Conservation (phyloP, 2,888 invertebrate genomes). For the Crossocerus cetratus region DNA sequence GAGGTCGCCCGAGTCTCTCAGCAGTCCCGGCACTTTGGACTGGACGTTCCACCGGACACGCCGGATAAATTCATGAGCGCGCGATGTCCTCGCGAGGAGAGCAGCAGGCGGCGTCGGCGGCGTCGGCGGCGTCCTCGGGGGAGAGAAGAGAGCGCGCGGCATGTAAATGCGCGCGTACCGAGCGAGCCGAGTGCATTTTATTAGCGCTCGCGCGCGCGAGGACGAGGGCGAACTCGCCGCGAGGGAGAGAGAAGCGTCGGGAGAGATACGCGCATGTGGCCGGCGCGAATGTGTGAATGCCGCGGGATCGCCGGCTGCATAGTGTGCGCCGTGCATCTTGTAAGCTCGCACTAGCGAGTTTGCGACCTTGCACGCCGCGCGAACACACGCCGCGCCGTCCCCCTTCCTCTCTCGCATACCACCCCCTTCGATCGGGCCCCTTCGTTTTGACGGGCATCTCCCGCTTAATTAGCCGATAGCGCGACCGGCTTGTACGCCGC, state of each 20-base stretch:
- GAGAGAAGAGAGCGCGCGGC: conserved; percentile 18
- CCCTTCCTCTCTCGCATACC: conserved; percentile 1
- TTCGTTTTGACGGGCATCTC: not conserved
- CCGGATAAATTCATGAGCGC: conserved; percentile 63
- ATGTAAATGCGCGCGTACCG: conserved; percentile 24
- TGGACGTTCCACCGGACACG: conserved; percentile 17
- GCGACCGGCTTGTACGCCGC: too few relatives aligned
- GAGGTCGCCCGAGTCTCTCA: too few relatives aligned
- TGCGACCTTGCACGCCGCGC: conserved; percentile 55
- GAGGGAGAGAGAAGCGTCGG: conserved; percentile 8
- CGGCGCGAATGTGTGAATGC: too few relatives aligned
- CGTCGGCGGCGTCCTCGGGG: conserved; percentile 54
- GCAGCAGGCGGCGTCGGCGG: conserved; percentile 60
- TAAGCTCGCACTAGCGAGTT: conserved; percentile 57
- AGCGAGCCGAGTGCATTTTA: conserved; percentile 51
- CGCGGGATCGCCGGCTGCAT: too few relatives aligned
- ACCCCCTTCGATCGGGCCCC: conserved; percentile 1
- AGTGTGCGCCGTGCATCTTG: conserved; percentile 45
- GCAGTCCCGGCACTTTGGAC: too few relatives aligned
- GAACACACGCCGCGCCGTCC: conserved; percentile 49
- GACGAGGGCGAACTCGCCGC: conserved; percentile 40
- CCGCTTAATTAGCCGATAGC: too few relatives aligned
- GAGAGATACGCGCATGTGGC: too few relatives aligned
- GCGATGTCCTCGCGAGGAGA: conserved; percentile 60
- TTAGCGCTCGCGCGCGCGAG: conserved; percentile 35